Evolutionary conservation across 2,888 invertebrate genomes (phyloP), one percentile per base, ranked within the genome.

Genomic region (Drosophila helvetica): DNA sequence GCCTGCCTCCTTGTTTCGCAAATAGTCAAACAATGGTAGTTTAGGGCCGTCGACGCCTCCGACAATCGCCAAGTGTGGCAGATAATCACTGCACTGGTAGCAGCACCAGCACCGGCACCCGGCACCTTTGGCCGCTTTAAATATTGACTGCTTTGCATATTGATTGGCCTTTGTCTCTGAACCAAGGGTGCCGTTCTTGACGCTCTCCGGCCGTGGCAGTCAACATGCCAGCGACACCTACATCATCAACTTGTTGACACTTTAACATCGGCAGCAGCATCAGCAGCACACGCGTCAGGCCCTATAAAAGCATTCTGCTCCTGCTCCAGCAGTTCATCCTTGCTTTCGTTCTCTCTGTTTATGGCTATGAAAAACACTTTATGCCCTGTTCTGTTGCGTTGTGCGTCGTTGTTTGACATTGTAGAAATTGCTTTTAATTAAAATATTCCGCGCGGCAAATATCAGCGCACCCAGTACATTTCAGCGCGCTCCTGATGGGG

Each of bases 171-270:
- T 65, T 54, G 56, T 63, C 47, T 51, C 38, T 33, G 54, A n/a
- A 15, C 12, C 18, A 52, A 10, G 52, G 47, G 17, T 17, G 43
- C 38, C 57, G 30, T 59, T 46, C 58, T 57, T 52, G 38, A 38
- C 15, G 15, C 38, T 38, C 15, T 38, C 15, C 38, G 38, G 38
- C 15, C 38, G 15, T 15, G 58, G 46, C 75, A 62, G 38, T 53
- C 81, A 62, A 47, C 70, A 66, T 75, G 73, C 70, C 75, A 79
- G 62, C 73, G 57, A 74, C 80, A 80, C 73, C 75, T 77, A 65
- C 83, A 71, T 80, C 81, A 76, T 81, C 76, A 74, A 84, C 89
- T 81, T 86, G 87, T 88, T 88, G 89, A 84, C 85, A 86, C 79
- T 74, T 81, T 51, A 73, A 57, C 79, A 60, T 62, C 72, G 58